A percentile compares a stretch with the other conserved stretches of the same genome.
phyloP scores from a whole-genome alignment of 1,140 invertebrate genomes.

The Drosophila obscura region DNA sequence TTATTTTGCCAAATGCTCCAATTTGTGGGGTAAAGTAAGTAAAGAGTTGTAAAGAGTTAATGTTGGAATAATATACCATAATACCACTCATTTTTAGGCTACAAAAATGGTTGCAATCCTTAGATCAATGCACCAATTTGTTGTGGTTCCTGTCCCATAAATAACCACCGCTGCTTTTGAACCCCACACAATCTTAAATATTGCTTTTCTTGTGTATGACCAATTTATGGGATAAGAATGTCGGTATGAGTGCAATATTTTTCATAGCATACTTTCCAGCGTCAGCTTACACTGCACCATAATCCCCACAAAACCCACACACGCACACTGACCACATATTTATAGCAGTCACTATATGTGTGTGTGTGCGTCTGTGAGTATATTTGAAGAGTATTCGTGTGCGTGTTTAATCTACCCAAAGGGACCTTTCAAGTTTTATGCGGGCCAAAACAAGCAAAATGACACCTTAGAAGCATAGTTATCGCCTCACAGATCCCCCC shows the following conservation, averaged over 20 bases:
- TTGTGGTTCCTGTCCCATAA: conserved; percentile 2
- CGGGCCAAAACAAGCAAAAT: conserved; percentile 59
- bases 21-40: too few relatives aligned
- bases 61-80: too few relatives aligned
- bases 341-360: not conserved
- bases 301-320: conserved; percentile 39
- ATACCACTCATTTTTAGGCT: not conserved
- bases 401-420: conserved; percentile 75
- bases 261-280: conserved; percentile 52
- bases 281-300: conserved; percentile 58
- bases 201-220: not conserved
- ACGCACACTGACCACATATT: conserved; percentile 48
- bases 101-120: not conserved
- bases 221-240: conserved; percentile 23
- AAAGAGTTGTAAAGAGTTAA: too few relatives aligned
- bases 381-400: conserved; percentile 46
- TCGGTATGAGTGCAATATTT: conserved; percentile 33
- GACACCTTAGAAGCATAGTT: conserved; percentile 49
- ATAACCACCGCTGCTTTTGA: conserved; percentile 14
- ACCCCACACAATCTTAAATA: too few relatives aligned
- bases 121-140: conserved; percentile 19
- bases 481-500: conserved; percentile 27
- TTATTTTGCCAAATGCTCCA: too few relatives aligned
- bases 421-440: conserved; percentile 75
- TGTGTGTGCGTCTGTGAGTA: conserved; percentile 10